Base-by-base conservation (phyloP, 2,888 invertebrate species). In the Drosophila picticornis region DNA sequence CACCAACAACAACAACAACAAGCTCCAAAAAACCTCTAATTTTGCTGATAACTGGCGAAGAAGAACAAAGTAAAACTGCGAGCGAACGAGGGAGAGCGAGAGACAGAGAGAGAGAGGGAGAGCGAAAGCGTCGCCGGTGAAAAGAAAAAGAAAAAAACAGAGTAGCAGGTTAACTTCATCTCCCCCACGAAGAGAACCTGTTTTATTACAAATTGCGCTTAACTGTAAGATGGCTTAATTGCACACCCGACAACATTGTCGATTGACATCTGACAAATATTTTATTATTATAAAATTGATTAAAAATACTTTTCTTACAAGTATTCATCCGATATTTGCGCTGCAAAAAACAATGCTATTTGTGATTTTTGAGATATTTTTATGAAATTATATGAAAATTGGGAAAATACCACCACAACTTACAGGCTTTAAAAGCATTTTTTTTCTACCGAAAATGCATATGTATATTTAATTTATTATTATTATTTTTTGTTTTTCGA, bases 171-270 rank as follows among this genome's bases (percentile, higher is more conserved):
- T 31, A 25, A 19, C 29, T 40, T 38, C 34, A 36, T 27, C 38
- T 38, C 27, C 31, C 40, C 40, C 40, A 25, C 40, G 13, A 7
- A 40, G 16, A 31, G 34, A 66, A 66, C 43, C 25, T 11, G 25
- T 38, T 40, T n/a, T 19, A 48, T 34, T 34, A 46, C 46, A 59
- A 50, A 34, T 34, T 50, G 50, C 50, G 27, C n/a, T 60, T 50
- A 65, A 51, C 40, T 50, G 43, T n/a, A 13, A 34, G 50, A n/a
- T 13, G 56, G 46, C 46, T 51, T 36, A 46, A 29, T 36, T 48
- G 69, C 34, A 32, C 81, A 76, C 76, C 69, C 57, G 32, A 64
- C 76, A 60, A 58, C 32, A n/a, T n/a, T 63, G 34, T 60, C 70
- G 5, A 46, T 19, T 53, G 22, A 11, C 22, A 19, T 4, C 25